phyloP scores from a whole-genome alignment of 1,140 invertebrate genomes.

The Samia ricini region DNA sequence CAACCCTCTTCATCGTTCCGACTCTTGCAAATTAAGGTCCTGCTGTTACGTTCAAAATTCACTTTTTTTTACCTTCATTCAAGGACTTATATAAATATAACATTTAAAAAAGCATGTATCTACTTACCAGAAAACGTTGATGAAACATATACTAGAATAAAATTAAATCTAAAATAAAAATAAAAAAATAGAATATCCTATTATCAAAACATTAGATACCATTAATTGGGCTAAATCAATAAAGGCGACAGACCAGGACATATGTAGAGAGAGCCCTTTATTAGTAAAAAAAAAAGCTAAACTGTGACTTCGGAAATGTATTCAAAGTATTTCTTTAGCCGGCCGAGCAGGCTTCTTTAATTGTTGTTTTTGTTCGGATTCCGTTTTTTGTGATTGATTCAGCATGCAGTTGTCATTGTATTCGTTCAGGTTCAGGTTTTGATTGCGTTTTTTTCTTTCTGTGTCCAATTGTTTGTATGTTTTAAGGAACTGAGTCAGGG shows the following conservation, averaged over 20 bases:
- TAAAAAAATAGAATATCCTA: not conserved
- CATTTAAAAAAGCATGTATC: not conserved
- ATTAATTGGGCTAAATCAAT: conserved; percentile 73
- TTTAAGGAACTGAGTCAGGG: conserved; percentile 54
- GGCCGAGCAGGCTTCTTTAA: conserved; percentile 51
- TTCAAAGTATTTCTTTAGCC: conserved; percentile 71
- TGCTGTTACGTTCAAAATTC: conserved; percentile 28
- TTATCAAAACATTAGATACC: conserved; percentile 12
- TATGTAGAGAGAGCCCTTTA: conserved; percentile 50
- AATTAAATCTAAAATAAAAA: not conserved
- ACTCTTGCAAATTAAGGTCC: conserved; percentile 61
- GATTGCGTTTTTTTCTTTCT: conserved; percentile 60
- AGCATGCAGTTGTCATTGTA: conserved; percentile 74
- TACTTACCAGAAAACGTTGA: not conserved
- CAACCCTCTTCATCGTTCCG: conserved; percentile 44
- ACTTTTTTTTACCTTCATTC: not conserved
- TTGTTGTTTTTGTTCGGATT: conserved; percentile 75
- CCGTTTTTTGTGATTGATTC: conserved; percentile 75
- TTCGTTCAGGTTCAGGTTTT: conserved; percentile 61
- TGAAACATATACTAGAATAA: too few species aligned
- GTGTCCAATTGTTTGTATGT: conserved; percentile 69
- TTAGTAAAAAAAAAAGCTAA: conserved; percentile 42
- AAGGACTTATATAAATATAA: not conserved
- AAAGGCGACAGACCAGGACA: conserved; percentile 66
- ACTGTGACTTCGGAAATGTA: conserved; percentile 47